These are phyloP conservation scores for Ctenicera cuprea DNA, from an alignment of 2,888 invertebrate species.

Conservation along the genomic window DNA sequence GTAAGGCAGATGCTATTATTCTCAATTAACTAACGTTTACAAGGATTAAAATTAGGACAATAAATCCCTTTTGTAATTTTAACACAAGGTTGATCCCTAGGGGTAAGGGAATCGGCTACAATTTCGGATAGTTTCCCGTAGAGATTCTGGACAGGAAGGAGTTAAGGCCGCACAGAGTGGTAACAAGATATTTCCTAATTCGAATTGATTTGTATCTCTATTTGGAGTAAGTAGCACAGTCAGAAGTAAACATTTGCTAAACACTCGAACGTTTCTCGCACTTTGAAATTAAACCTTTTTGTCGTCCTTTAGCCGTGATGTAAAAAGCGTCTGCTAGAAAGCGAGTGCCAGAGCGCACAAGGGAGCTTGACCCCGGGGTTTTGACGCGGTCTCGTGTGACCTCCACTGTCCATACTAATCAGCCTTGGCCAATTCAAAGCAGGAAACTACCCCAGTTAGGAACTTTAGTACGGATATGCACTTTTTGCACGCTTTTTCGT, in stretches of 20 bases:
- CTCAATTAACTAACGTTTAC: conserved; percentile 7
- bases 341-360: conserved; percentile 16
- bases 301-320: conserved; percentile 26
- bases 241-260: conserved; percentile 40
- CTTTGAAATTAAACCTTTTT: conserved; percentile 48
- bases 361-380: conserved; percentile 33
- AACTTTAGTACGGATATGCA: conserved; percentile 25
- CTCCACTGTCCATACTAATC: conserved; percentile 31
- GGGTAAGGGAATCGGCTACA: conserved; percentile 1
- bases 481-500: conserved; percentile 19
- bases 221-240: conserved; percentile 35
- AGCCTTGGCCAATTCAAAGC: conserved; percentile 33
- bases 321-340: conserved; percentile 22
- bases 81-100: conserved; percentile 5
- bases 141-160: conserved; percentile 20
- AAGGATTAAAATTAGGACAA: conserved; percentile 7
- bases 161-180: background rate
- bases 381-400: conserved; percentile 26
- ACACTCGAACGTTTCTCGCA: conserved; percentile 33
- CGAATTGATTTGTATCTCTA: conserved; percentile 42
- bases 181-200: conserved; percentile 38
- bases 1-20: background rate
- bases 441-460: conserved; percentile 25
- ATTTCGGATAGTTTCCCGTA: conserved; percentile 17
- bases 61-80: conserved; percentile 9